Evolutionary conservation across 2,797 vertebrate genomes (phyloP).

Genomic region (Poecile montanus): DNA sequence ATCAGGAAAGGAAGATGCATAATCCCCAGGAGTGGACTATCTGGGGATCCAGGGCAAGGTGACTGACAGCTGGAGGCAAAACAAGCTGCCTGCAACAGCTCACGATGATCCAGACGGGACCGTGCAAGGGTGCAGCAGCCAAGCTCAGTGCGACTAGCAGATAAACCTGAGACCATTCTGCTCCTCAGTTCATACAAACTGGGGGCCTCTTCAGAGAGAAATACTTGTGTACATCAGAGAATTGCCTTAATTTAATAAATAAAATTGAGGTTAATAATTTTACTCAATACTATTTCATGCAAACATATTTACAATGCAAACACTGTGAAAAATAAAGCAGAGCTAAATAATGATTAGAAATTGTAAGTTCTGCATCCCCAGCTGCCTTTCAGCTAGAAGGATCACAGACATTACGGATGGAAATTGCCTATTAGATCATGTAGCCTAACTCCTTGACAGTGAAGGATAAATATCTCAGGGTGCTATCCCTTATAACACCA

Average conservation of each 20-base stretch:
- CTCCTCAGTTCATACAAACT: background rate
- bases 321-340: constrained; percentile 18
- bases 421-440: constrained; percentile 58
- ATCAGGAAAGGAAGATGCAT: background rate
- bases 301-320: background rate
- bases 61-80: background rate
- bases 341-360: constrained; percentile 40
- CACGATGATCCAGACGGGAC: fast-evolving
- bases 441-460: constrained; percentile 35
- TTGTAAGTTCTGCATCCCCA: background rate
- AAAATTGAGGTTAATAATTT: background rate
- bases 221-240: background rate
- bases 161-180: background rate
- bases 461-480: constrained; percentile 35
- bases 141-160: background rate
- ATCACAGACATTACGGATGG: background rate
- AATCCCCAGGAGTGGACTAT: background rate
- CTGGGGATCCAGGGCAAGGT: background rate
- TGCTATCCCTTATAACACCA: background rate
- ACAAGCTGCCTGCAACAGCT: background rate
- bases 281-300: background rate
- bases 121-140: fast-evolving
- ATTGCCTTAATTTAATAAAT: background rate
- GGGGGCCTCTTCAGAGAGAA: background rate
- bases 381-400: constrained; percentile 42